These are phyloP conservation scores for Sorex fumeus DNA, from an alignment of 2,113 vertebrate species.

Conservation along the genomic window DNA sequence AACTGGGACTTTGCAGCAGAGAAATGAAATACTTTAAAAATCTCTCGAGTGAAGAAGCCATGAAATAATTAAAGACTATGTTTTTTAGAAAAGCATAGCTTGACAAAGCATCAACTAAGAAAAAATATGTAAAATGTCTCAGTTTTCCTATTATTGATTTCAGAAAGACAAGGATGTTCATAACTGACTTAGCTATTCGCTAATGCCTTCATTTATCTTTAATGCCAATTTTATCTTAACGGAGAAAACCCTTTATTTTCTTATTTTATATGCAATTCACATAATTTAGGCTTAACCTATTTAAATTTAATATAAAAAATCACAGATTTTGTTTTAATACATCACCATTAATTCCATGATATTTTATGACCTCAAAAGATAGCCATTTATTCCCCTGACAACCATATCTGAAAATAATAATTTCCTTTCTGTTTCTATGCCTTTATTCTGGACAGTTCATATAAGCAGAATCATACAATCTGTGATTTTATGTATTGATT, in stretches of 20 bases:
- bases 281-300: neutral
- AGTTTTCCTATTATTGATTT: conserved; percentile 1
- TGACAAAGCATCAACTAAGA: neutral
- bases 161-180: neutral
- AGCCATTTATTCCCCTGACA: no score
- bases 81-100: neutral
- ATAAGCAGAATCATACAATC: neutral
- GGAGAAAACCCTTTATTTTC: neutral
- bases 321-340: no score
- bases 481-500: neutral
- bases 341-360: neutral
- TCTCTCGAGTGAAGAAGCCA: neutral
- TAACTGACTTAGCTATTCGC: neutral
- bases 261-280: neutral
- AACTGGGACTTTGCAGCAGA: neutral
- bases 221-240: no score
- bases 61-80: neutral
- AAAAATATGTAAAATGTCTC: neutral
- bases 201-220: neutral
- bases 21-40: neutral
- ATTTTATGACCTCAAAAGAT: neutral
- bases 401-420: neutral
- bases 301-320: neutral
- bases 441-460: neutral
- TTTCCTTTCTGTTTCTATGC: neutral